Conservation (phyloP, 2,113 vertebrate genomes). For the Oryzias melastigma region DNA sequence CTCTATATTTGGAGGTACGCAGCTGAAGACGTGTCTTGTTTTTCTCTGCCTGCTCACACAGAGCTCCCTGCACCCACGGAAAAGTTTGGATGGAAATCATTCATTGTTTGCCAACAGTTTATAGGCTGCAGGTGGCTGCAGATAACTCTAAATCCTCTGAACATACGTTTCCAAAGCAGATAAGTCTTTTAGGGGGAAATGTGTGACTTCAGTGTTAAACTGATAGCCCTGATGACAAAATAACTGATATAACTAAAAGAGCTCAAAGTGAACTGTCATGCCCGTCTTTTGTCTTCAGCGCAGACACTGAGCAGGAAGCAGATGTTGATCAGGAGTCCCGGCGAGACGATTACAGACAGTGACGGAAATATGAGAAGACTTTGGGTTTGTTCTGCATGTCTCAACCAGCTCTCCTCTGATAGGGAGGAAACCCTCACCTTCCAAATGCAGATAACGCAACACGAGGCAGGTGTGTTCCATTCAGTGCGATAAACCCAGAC, state of each 20-base stretch:
- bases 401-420: conserved; percentile 26
- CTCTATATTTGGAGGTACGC: conserved; percentile 56
- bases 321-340: conserved; percentile 1
- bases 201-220: no score
- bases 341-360: conserved; percentile 10
- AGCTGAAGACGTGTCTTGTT: conserved; percentile 39
- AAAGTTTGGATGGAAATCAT: not conserved
- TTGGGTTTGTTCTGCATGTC: conserved; percentile 24
- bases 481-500: no score
- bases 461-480: not conserved
- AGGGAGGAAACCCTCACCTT: conserved; percentile 10
- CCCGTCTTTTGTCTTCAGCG: no score
- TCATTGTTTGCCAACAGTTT: no score
- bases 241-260: no score
- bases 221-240: no score
- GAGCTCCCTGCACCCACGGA: conserved; percentile 2
- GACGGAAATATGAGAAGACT: conserved; percentile 18
- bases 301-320: conserved; percentile 7
- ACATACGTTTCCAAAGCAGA: no score
- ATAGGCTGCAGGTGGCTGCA: no score
- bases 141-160: no score
- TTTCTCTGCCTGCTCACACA: conserved; percentile 21
- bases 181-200: no score
- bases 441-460: conserved; percentile 17
- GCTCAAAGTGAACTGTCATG: no score